phyloP scores from a whole-genome alignment of 2,888 invertebrate genomes.

The Pasiphila rectangulata region DNA sequence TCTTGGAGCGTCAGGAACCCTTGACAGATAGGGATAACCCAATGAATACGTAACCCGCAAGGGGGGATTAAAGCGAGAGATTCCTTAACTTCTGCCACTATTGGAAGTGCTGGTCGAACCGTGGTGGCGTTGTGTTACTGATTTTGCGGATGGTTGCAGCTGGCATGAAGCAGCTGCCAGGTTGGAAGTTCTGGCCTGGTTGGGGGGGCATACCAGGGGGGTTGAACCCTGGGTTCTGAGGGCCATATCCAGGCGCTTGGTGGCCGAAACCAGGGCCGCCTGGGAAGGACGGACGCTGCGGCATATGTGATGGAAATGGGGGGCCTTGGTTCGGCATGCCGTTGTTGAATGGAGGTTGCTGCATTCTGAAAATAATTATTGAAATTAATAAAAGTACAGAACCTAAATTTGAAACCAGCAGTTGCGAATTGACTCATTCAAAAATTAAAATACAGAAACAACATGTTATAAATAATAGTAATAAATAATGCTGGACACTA shows the following conservation, averaged over 20 bases:
- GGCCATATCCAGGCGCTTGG: constrained; percentile 32
- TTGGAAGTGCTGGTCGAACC: constrained; percentile 42
- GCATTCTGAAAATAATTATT: constrained; percentile 60
- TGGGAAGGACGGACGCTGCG: constrained; percentile 30
- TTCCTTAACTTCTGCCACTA: constrained; percentile 31
- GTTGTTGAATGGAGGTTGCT: constrained; percentile 52
- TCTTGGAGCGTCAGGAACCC: no score
- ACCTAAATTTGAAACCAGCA: no score
- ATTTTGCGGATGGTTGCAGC: constrained; percentile 52
- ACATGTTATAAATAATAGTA: no score
- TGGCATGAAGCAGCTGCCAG: constrained; percentile 53
- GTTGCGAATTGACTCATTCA: no score
- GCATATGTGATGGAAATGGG: constrained; percentile 27
- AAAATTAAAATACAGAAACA: no score
- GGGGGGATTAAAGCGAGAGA: constrained; percentile 39
- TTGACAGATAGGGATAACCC: no score
- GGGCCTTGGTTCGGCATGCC: constrained; percentile 22
- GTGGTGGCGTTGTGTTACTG: constrained; percentile 48
- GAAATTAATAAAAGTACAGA: no score
- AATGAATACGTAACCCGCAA: no score
- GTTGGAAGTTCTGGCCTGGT: constrained; percentile 38
- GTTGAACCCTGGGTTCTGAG: constrained; percentile 26
- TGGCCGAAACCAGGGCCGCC: constrained; percentile 33
- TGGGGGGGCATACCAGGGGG: constrained; percentile 34
- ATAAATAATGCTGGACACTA: no score